phyloP scores from a whole-genome alignment of 2,113 vertebrate species.

The Syrmaticus mikado region DNA sequence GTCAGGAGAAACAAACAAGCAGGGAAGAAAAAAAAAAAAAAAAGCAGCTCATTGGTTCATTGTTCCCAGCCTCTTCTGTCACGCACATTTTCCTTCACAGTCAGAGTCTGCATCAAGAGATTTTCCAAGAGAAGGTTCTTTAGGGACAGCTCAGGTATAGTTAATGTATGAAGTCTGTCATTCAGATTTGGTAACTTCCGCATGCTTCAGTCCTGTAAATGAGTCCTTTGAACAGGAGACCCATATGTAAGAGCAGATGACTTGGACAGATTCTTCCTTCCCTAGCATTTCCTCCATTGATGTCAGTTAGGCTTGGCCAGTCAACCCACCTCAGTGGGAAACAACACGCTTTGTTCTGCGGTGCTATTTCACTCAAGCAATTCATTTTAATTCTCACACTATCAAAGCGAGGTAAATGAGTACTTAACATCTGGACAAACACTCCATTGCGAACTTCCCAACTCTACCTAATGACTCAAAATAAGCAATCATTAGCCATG shows the following conservation, averaged over 20 bases:
- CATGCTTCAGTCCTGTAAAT: not conserved
- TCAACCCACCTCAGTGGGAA: rapidly evolving
- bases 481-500: not conserved
- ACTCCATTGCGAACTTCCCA: not conserved
- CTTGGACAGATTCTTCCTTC: not conserved
- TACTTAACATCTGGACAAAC: not conserved
- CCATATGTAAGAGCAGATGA: not conserved
- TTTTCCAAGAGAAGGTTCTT: not conserved
- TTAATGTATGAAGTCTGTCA: rapidly evolving
- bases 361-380: not conserved
- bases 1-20: not conserved
- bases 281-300: not conserved
- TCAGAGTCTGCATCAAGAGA: not conserved
- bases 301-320: not conserved
- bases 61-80: not conserved
- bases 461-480: not conserved
- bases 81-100: not conserved
- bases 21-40: not conserved
- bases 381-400: not conserved
- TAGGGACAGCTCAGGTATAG: not conserved
- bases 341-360: not conserved
- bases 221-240: not conserved
- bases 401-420: not conserved
- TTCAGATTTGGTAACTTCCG: not conserved
- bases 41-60: not conserved